These are phyloP conservation scores for Pterophyllum scalare DNA, from an alignment of 2,113 vertebrate species.

Conservation along the genomic window DNA sequence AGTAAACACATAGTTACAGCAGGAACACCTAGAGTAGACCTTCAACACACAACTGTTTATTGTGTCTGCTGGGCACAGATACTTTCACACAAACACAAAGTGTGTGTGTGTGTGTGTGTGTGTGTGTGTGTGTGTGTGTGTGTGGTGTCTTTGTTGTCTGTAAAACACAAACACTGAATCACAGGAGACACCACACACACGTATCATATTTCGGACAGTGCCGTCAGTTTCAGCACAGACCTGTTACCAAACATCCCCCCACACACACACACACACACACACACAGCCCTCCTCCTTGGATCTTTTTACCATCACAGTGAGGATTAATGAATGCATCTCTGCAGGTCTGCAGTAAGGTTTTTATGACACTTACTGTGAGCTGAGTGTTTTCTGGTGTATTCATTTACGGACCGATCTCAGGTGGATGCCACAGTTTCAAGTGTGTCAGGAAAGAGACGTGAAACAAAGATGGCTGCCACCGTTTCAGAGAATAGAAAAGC, in stretches of 20 bases:
- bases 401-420: too few relatives aligned
- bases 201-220: constrained; percentile 57
- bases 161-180: background rate
- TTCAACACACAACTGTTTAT: background rate
- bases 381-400: too few relatives aligned
- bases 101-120: background rate
- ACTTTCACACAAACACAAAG: background rate
- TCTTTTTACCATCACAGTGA: too few relatives aligned
- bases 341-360: too few relatives aligned
- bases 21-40: background rate
- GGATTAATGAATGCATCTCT: too few relatives aligned
- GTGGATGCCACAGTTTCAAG: too few relatives aligned
- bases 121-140: background rate
- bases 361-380: too few relatives aligned
- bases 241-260: constrained; percentile 50
- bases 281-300: too few relatives aligned
- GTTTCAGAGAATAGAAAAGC: too few relatives aligned
- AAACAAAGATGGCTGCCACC: too few relatives aligned
- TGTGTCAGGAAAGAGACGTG: too few relatives aligned
- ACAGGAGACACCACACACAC: background rate
- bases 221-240: constrained; percentile 59
- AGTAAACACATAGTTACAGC: constrained; percentile 1
- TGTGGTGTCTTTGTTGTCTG: background rate
- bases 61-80: background rate
- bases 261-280: constrained; percentile 9